phyloP scores from a whole-genome alignment of 2,113 vertebrate species.

The Psilopsiagon aymara region DNA sequence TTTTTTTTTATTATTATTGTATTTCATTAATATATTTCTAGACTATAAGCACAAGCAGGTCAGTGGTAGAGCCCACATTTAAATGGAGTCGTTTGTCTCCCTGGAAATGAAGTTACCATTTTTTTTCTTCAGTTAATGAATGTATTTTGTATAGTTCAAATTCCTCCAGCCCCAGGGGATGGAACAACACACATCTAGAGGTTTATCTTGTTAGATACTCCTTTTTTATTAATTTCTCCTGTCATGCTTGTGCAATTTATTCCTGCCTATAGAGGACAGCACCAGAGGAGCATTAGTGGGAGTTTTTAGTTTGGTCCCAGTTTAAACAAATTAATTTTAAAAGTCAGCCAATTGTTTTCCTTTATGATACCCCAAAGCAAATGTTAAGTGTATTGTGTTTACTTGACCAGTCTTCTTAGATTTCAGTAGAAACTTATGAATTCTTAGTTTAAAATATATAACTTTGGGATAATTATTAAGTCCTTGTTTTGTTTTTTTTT shows the following conservation, averaged over 20 bases:
- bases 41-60: not conserved
- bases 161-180: not conserved
- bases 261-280: not conserved
- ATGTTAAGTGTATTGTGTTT: not conserved
- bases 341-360: not conserved
- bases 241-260: not conserved
- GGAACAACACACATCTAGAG: not conserved
- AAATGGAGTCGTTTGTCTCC: not conserved
- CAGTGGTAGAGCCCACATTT: not conserved
- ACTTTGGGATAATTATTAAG: not conserved
- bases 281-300: not conserved
- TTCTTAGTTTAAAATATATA: not conserved
- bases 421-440: not conserved
- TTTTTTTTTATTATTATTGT: not conserved
- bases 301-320: not conserved
- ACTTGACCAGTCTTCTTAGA: not conserved
- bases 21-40: not conserved
- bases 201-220: not conserved
- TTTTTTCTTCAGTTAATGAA: not conserved
- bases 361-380: not conserved
- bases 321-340: not conserved
- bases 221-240: slow-evolving; percentile 1
- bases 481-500: not conserved
- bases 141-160: slow-evolving; percentile 1
- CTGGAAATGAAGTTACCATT: not conserved